Conservation (phyloP, 2,113 vertebrate genomes). For the Hystrix brachyura region DNA sequence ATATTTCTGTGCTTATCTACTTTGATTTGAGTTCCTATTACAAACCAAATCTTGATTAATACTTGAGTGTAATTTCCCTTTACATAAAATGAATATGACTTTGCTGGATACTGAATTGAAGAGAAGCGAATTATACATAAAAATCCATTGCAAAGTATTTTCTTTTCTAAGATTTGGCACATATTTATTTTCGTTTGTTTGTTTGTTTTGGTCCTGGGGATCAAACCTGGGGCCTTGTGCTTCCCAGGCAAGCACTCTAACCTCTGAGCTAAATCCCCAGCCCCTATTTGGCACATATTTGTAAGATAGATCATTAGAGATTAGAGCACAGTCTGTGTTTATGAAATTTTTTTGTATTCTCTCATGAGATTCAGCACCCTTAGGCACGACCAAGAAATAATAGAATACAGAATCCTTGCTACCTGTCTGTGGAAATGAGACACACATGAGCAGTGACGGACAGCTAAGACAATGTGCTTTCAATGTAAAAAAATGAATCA, state of each 20-base stretch:
- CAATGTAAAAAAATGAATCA: not conserved
- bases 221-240: too few species aligned
- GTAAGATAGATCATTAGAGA: not conserved
- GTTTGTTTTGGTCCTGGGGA: too few species aligned
- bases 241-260: too few species aligned
- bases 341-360: slow-evolving; percentile 37
- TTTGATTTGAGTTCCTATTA: not conserved
- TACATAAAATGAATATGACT: not conserved
- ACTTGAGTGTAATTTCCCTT: not conserved
- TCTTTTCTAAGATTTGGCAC: slow-evolving; percentile 3
- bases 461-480: not conserved
- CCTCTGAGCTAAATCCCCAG: too few species aligned
- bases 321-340: not conserved
- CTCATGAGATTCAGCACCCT: slow-evolving; percentile 25
- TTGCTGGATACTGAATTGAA: not conserved
- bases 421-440: not conserved
- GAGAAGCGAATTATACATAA: not conserved
- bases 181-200: not conserved
- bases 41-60: not conserved
- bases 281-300: not conserved
- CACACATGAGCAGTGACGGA: not conserved
- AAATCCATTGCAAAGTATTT: not conserved
- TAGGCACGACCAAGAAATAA: slow-evolving; percentile 3
- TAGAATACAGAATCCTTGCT: slow-evolving; percentile 28
- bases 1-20: not conserved